Evolutionary conservation across 2,888 invertebrate genomes (phyloP), one percentile per base, ranked within the genome.

Genomic region (Lysandra coridon): DNA sequence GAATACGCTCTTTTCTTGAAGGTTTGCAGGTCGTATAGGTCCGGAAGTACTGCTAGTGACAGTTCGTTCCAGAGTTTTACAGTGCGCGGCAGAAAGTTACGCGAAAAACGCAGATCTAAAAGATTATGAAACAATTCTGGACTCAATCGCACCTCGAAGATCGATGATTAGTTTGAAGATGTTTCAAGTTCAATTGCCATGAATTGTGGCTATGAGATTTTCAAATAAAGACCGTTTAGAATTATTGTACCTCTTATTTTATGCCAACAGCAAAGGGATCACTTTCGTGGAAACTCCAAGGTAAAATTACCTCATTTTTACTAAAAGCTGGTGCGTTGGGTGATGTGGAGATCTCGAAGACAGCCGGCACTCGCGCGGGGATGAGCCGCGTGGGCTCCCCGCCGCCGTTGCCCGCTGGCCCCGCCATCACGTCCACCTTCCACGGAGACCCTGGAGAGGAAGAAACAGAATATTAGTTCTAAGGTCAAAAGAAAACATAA

Each of bases 311-410:
- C 89, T 95, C 95, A 85, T 90, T 94, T 83, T 94, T 94, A 82
- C 83, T 91, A 82, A 94, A 93, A n/a, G 89, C 88, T 64, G 91
- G 87, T 60, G 91, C 88, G 23, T 93, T 93, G 7, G 92, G 89
- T 75, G 95, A 95, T 81, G 97, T 97, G 84, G 97, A 96, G 84
- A 98, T 97, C 89, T 98, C 98, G 93, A 99, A 99, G 88, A 97
- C 96, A 86, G 98, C 98, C 85, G 98, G 96, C 87, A 97, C 96
- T 90, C 98, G 97, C 83, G 98, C 98, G 85, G 98, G 98, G 86
- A 98, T 98, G 87, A 98, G 96, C 90, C 98, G 96, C 84, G 98
- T 97, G 85, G 98, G 97, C 94, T 98, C 98, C 88, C 98, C 97
- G 87, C 97, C 95, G 87, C 98, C 97, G 88, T 97, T 97, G 94